phyloP scores from a whole-genome alignment of 2,888 invertebrate species.

The Cephus runcator region DNA sequence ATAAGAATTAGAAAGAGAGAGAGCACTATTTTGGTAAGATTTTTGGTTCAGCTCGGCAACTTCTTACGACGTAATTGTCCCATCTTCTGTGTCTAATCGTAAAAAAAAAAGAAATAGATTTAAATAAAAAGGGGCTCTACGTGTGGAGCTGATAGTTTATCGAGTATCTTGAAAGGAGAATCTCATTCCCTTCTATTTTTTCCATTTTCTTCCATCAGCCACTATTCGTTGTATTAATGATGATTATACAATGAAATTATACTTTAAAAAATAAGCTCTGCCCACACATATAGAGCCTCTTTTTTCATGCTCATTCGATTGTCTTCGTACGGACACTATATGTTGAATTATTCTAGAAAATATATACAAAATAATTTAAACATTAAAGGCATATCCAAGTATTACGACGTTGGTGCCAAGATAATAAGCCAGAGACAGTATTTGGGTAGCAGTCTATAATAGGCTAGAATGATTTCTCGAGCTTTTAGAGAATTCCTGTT shows the following conservation, averaged over 20 bases:
- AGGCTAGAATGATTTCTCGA: constrained; percentile 14
- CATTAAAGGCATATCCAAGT: neutral
- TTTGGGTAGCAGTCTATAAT: neutral
- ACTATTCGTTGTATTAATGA: neutral
- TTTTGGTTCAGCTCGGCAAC: neutral
- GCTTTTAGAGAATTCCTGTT: constrained; percentile 33
- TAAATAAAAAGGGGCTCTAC: neutral
- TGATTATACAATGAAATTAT: neutral
- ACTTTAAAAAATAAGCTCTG: neutral
- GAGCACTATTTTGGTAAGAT: neutral
- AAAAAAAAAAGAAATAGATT: neutral
- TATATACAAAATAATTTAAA: neutral
- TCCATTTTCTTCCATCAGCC: neutral
- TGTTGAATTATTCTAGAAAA: neutral
- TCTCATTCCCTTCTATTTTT: neutral
- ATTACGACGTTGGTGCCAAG: neutral
- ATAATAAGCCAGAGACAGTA: neutral
- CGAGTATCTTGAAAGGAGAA: neutral
- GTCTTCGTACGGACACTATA: neutral
- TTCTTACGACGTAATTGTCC: neutral
- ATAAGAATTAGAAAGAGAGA: neutral
- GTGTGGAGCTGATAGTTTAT: neutral
- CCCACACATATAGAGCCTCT: neutral
- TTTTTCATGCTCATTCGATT: neutral
- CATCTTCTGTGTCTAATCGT: neutral